Evolutionary conservation across 2,797 vertebrate species (phyloP).

Genomic region (Megaceryle alcyon): DNA sequence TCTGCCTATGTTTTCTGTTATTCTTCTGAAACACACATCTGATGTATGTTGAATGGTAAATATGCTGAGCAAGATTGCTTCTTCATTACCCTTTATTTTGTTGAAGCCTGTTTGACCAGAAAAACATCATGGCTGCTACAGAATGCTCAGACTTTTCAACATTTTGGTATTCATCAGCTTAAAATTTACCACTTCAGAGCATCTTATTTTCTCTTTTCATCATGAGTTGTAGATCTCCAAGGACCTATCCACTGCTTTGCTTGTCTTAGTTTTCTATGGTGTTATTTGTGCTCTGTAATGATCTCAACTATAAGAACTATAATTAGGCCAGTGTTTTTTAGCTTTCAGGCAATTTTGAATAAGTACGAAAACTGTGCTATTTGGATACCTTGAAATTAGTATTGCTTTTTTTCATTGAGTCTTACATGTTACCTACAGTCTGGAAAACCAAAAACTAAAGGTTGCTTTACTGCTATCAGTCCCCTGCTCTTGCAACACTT

Average conservation of each 20-base stretch:
- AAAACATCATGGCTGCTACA: not conserved
- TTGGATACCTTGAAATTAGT: not conserved
- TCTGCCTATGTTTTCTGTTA: not conserved
- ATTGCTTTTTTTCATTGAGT: not conserved
- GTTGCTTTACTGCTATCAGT: not conserved
- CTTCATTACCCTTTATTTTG: constrained; percentile 1
- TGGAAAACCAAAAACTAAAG: not conserved
- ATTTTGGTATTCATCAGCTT: not conserved
- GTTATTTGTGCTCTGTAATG: constrained; percentile 28
- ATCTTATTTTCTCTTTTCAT: not conserved
- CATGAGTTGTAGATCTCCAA: not conserved
- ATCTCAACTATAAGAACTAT: not conserved
- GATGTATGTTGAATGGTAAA: not conserved
- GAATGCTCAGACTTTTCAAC: constrained; percentile 31
- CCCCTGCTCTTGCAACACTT: not conserved
- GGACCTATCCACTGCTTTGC: not conserved
- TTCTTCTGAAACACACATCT: not conserved
- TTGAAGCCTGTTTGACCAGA: constrained; percentile 41
- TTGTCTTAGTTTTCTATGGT: constrained; percentile 10
- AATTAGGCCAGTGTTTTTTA: not conserved
- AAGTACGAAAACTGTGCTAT: not conserved
- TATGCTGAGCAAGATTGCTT: not conserved
- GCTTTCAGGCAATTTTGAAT: not conserved
- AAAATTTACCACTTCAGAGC: constrained; percentile 5
- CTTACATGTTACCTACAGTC: not conserved